Percentiles rank a stretch among this genome's conserved stretches.
phyloP scores from a whole-genome alignment of 2,888 invertebrate species.

The Chouioia cunea region DNA sequence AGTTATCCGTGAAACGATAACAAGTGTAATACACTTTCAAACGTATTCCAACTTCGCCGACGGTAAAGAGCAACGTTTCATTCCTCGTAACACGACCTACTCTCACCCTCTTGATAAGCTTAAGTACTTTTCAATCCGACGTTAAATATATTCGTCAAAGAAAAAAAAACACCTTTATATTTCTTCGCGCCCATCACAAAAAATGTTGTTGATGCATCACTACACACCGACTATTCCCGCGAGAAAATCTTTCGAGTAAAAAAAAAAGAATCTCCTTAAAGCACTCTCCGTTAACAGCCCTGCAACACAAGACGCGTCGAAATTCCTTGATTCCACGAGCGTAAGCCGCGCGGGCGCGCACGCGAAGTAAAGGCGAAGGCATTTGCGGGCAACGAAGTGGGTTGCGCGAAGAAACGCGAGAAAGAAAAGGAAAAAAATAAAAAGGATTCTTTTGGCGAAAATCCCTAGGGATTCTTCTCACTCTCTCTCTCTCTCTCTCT shows the following conservation, averaged over 20 bases:
- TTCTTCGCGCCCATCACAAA: not conserved
- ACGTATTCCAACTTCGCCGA: no score
- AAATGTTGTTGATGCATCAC: not conserved
- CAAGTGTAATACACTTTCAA: no score
- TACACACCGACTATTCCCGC: constrained; percentile 3
- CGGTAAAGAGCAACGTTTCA: no score
- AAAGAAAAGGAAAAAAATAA: constrained; percentile 31
- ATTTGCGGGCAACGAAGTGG: constrained; percentile 9
- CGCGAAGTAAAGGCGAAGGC: constrained; percentile 25
- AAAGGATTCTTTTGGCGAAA: constrained; percentile 37
- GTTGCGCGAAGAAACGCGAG: constrained; percentile 11
- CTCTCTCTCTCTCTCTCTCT: constrained; percentile 51
- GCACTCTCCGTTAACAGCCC: constrained; percentile 14
- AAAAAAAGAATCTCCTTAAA: constrained; percentile 42
- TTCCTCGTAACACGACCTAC: no score
- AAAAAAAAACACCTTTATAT: not conserved
- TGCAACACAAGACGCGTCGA: not conserved
- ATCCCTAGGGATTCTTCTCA: constrained; percentile 48
- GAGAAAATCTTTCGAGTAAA: constrained; percentile 3
- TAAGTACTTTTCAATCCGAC: no score
- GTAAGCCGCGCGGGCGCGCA: constrained; percentile 23
- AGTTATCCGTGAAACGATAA: no score
- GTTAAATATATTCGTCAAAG: no score
- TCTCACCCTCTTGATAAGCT: no score
- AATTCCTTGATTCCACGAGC: constrained; percentile 38